Conservation (phyloP, 2,113 vertebrate species). For the Scomber japonicus region DNA sequence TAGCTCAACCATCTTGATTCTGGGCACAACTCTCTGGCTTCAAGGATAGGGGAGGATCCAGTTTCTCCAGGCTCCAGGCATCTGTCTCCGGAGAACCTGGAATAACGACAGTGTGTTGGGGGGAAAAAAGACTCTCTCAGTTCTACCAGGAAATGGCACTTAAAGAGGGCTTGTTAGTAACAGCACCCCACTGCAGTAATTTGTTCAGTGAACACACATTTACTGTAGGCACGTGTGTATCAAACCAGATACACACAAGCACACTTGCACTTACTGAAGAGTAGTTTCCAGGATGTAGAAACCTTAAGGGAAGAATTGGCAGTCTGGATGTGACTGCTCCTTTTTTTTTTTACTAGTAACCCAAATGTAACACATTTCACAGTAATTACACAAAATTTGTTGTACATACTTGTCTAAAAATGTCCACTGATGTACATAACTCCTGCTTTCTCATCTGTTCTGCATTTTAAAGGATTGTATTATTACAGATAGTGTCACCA, state of each 20-base stretch:
- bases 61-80: constrained; percentile 65
- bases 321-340: background rate
- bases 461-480: constrained; percentile 38
- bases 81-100: constrained; percentile 54
- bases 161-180: constrained; percentile 41
- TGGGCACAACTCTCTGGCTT: constrained; percentile 28
- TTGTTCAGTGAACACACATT: constrained; percentile 35
- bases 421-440: constrained; percentile 29
- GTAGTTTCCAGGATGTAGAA: constrained; percentile 1
- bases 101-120: constrained; percentile 26
- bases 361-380: constrained; percentile 54
- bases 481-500: constrained; percentile 28
- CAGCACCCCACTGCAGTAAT: constrained; percentile 39
- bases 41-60: constrained; percentile 42
- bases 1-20: constrained; percentile 33
- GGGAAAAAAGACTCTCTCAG: constrained; percentile 5
- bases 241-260: constrained; percentile 18
- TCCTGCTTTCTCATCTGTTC: constrained; percentile 21
- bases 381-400: constrained; percentile 21
- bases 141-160: constrained; percentile 62
- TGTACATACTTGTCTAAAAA: constrained; percentile 63
- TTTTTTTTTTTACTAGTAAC: constrained; percentile 14
- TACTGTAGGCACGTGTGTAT: constrained; percentile 6
- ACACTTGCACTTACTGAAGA: constrained; percentile 36
- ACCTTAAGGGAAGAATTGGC: constrained; percentile 7